These are phyloP conservation scores for Herpailurus yagouaroundi DNA, from an alignment of 2,113 vertebrate genomes.

Conservation along the genomic window DNA sequence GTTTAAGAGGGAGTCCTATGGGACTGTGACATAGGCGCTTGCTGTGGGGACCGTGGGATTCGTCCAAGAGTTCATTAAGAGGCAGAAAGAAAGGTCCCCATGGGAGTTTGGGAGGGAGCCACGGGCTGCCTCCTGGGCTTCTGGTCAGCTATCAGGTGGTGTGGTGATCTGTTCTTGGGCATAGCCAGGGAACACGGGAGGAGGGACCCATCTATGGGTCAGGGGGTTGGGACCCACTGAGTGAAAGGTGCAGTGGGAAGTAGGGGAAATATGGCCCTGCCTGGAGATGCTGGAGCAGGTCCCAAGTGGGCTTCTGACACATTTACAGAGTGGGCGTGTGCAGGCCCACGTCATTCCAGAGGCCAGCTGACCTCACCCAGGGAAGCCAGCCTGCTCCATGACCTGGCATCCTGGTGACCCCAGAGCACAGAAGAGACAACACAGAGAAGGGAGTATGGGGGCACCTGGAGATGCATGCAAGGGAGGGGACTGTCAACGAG, in stretches of 20 bases:
- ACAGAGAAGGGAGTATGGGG: background rate
- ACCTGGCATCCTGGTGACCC: background rate
- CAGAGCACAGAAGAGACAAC: background rate
- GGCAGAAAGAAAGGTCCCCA: background rate
- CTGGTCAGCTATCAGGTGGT: background rate
- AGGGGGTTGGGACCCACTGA: background rate
- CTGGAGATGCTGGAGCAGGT: background rate
- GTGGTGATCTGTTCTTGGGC: background rate
- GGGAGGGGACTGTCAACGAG: background rate
- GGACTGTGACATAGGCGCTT: background rate
- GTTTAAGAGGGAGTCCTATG: background rate
- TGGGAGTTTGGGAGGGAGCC: fast-evolving
- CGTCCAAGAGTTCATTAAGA: background rate
- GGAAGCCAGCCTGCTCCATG: background rate
- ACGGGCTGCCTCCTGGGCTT: background rate
- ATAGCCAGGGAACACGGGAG: background rate
- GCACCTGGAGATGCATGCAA: background rate
- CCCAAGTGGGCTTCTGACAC: background rate
- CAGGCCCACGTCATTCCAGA: background rate
- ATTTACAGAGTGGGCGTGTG: background rate
- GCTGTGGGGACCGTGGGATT: background rate
- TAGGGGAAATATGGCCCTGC: background rate
- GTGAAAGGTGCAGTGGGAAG: background rate
- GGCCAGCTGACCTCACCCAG: background rate
- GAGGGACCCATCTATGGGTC: fast-evolving